A percentile compares a stretch with the other conserved stretches of the same genome.
phyloP scores from a whole-genome alignment of 1,140 invertebrate genomes.

The Lepidurus couesii region DNA sequence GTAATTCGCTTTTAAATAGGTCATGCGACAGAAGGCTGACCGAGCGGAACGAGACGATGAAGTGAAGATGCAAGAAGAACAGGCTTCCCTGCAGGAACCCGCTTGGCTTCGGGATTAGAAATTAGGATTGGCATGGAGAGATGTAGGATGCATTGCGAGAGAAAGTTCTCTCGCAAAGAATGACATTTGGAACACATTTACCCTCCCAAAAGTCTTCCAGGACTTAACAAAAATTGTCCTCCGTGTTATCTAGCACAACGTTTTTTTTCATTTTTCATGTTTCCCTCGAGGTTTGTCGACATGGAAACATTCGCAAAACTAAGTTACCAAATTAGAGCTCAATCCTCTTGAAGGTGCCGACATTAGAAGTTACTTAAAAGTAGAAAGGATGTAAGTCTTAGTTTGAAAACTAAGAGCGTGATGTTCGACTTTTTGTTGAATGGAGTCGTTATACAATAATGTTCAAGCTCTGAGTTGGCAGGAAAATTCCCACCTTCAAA shows the following conservation, averaged over 20 bases:
- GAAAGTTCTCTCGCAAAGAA: neutral
- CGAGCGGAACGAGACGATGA: neutral
- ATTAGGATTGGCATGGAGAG: conserved; percentile 12
- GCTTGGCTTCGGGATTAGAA: neutral
- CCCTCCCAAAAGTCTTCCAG: neutral
- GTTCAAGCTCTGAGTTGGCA: no score
- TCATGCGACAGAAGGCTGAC: conserved; percentile 18
- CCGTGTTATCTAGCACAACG: neutral
- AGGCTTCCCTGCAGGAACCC: neutral
- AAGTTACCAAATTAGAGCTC: no score
- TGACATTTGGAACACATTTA: conserved; percentile 19
- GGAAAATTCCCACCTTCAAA: no score
- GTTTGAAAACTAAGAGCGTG: no score
- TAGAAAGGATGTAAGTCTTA: no score
- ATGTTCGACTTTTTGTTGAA: no score
- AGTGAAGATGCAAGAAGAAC: conserved; percentile 1
- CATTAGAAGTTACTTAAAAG: no score
- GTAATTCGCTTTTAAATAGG: neutral
- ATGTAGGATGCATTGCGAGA: conserved; percentile 4
- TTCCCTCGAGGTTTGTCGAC: no score
- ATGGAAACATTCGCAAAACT: no score
- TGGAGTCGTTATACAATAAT: no score
- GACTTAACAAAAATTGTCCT: neutral
- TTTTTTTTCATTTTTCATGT: neutral
- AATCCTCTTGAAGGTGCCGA: no score